These are phyloP conservation scores for Ormyrus rosae DNA, from an alignment of 2,888 invertebrate genomes.

Conservation along the genomic window DNA sequence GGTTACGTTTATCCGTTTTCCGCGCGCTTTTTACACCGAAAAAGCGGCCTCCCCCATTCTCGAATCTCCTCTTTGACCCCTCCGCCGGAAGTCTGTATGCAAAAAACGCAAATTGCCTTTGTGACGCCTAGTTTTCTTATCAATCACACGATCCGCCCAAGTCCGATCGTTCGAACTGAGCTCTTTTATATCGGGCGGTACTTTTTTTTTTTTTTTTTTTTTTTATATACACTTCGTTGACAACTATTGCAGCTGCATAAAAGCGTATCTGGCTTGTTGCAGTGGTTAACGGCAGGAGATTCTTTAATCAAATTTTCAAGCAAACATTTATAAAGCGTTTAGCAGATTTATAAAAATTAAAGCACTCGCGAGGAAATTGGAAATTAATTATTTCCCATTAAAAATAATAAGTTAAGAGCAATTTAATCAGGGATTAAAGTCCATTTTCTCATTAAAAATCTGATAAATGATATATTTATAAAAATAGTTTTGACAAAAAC, in stretches of 20 bases:
- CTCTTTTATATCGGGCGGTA: background rate
- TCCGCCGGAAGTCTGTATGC: background rate
- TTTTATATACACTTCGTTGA: background rate
- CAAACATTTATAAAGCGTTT: slow-evolving; percentile 9
- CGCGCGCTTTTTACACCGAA: slow-evolving; percentile 27
- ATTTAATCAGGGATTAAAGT: slow-evolving; percentile 28
- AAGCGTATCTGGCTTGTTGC: background rate
- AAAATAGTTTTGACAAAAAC: slow-evolving; percentile 9
- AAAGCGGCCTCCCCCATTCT: background rate
- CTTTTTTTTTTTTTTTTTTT: background rate
- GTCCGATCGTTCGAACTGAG: background rate
- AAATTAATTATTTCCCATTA: slow-evolving; percentile 27
- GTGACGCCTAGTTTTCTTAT: background rate
- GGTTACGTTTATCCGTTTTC: slow-evolving; percentile 26
- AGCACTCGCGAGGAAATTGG: slow-evolving; percentile 14
- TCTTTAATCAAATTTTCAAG: background rate
- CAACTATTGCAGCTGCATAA: background rate
- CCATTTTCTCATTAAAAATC: slow-evolving; percentile 37
- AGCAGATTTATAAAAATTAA: slow-evolving; percentile 2
- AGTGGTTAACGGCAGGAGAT: background rate
- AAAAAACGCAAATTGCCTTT: slow-evolving; percentile 30
- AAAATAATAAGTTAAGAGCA: slow-evolving; percentile 37
- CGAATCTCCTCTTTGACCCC: background rate
- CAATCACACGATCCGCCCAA: background rate
- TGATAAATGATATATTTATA: slow-evolving; percentile 13